Percentiles rank a stretch among this genome's conserved stretches.
These are phyloP conservation scores for Musca vetustissima DNA, from an alignment of 1,140 invertebrate species.

Conservation along the genomic window DNA sequence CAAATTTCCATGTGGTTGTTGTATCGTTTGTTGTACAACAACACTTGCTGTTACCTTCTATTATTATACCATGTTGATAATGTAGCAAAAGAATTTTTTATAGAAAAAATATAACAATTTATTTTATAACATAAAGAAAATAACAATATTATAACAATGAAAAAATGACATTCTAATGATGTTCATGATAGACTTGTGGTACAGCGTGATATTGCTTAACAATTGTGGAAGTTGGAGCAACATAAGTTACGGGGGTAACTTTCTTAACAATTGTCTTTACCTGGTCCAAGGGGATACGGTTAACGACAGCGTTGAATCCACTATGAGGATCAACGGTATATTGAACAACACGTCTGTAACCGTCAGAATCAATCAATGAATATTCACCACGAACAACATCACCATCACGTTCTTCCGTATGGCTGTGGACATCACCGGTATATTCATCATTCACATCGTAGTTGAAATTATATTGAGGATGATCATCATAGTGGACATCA, in stretches of 20 bases:
- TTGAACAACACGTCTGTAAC: slow-evolving; percentile 52
- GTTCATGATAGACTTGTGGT: slow-evolving; percentile 36
- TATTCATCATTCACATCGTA: slow-evolving; percentile 59
- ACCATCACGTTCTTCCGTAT: slow-evolving; percentile 61
- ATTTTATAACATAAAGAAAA: no score
- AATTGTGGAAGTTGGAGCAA: slow-evolving; percentile 5
- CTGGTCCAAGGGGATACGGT: slow-evolving; percentile 50
- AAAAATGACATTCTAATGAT: slow-evolving; percentile 31
- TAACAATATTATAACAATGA: no score
- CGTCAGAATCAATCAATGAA: slow-evolving; percentile 52
- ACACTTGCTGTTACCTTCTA: no score
- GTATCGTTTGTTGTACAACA: no score
- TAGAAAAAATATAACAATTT: not conserved
- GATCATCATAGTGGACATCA: slow-evolving; percentile 45
- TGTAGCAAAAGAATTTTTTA: no score
- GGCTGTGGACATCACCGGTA: slow-evolving; percentile 62
- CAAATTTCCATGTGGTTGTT: no score
- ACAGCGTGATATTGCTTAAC: slow-evolving; percentile 32
- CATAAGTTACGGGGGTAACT: slow-evolving; percentile 27
- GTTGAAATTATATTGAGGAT: slow-evolving; percentile 60
- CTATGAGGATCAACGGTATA: slow-evolving; percentile 50
- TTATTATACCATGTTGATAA: no score
- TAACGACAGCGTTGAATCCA: slow-evolving; percentile 55
- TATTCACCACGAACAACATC: slow-evolving; percentile 63
- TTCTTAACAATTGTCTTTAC: slow-evolving; percentile 22